Base-by-base conservation (phyloP, 1,140 invertebrate genomes). In the Globodera rostochiensis region DNA sequence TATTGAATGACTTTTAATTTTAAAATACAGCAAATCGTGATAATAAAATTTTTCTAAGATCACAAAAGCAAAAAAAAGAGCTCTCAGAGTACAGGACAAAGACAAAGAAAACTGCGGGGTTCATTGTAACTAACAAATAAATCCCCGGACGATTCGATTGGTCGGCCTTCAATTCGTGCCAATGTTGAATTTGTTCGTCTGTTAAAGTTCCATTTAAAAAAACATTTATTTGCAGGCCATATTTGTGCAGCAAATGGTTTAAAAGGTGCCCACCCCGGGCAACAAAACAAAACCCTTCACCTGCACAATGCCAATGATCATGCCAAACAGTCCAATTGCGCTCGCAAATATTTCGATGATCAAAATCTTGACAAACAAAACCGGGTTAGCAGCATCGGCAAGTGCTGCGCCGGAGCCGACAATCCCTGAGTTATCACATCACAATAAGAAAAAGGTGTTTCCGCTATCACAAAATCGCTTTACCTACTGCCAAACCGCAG, bases 271-370 rank as follows among this genome's bases (percentile, higher is more conserved):
- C 45, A 13, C 7, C 50, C 50, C 25, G 1, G 25, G 25, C 25
- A 1, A 0, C 25, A 25, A 25, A 25, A 25, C 36, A 64, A 73
- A 64, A 50, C 15, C 19, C 25, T 76, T 49, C 25, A 87, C 86
- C 84, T 97, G 95, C 90, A 98, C 95, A 91, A 98, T 96, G 83
- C 95, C 95, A 79, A 98, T 95, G 91, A 98, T 98, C n/a, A 98
- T 93, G 80, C 96, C 96, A 91, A 98, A 98, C 0, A 98, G 92
- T 89, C 96, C 96, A 91, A 98, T 98, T 86, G 96, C 96, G 90
- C 95, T 96, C 36, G 95, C 96, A 91, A 98, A 98, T 90, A 98
- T 98, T 92, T 98, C 96, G 70, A 98, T 94, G 90, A 98, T 97
- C 9, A 98, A 92, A 91, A 98, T 96, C 91, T 97, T 97, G 15